A percentile compares a stretch with the other conserved stretches of the same genome.
Evolutionary conservation across 30 jellyfish, hydroid and myxozoan species (phyloP).

Genomic region (Aurelia sp.): DNA sequence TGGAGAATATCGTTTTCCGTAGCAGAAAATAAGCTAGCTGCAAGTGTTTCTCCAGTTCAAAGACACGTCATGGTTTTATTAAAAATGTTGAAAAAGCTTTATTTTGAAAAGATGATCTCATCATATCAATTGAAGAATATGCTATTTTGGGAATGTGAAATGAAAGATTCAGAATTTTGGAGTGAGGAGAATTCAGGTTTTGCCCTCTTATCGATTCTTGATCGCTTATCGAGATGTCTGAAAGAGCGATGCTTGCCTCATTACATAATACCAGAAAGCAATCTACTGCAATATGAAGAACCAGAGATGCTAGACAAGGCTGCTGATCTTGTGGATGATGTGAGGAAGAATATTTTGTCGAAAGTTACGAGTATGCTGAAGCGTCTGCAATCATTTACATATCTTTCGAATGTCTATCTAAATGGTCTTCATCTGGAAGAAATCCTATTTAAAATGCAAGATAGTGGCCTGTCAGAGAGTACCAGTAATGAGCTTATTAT

Average conservation of each 20-base stretch:
- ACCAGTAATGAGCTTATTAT: background rate
- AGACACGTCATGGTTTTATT: constrained; percentile 51
- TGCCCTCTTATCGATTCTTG: constrained; percentile 22
- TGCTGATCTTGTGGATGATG: constrained; percentile 11
- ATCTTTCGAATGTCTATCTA: background rate
- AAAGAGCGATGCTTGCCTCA: constrained; percentile 35
- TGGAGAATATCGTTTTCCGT: constrained; percentile 59
- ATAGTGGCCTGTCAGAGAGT: background rate
- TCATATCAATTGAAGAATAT: constrained; percentile 46
- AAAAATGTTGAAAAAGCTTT: constrained; percentile 36
- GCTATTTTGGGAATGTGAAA: constrained; percentile 45
- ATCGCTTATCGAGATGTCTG: background rate
- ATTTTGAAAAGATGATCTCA: constrained; percentile 29
- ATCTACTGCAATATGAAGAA: constrained; percentile 2
- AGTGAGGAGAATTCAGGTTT: constrained; percentile 6
- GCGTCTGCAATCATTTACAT: constrained; percentile 24
- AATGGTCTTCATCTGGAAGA: background rate
- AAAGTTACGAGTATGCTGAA: background rate
- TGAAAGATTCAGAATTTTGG: constrained; percentile 9
- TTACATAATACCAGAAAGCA: constrained; percentile 50
- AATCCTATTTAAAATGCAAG: background rate
- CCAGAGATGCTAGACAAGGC: constrained; percentile 6
- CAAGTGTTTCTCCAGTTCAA: constrained; percentile 39
- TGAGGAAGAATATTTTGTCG: constrained; percentile 1
- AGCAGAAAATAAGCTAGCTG: constrained; percentile 52